Conservation (phyloP, 2,113 vertebrate species). For the Carlito syrichta region DNA sequence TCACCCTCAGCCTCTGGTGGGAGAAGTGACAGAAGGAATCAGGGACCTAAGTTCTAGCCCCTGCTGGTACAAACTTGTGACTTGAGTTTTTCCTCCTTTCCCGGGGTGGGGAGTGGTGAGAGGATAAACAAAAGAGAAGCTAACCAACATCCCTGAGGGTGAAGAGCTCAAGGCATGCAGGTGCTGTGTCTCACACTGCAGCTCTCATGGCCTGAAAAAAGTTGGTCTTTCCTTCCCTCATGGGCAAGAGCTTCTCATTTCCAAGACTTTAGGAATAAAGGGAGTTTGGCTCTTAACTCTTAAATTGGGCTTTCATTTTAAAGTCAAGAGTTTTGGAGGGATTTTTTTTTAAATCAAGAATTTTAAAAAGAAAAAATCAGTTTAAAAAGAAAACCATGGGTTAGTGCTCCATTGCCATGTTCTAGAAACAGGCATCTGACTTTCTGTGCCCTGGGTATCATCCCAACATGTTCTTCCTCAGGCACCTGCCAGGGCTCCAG, state of each 20-base stretch:
- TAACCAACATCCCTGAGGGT: background rate
- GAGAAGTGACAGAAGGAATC: background rate
- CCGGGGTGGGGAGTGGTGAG: background rate
- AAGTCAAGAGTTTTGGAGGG: background rate
- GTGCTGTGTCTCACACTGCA: background rate
- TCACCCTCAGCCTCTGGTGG: background rate
- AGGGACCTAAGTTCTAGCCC: background rate
- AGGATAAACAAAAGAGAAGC: background rate
- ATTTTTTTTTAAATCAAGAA: background rate
- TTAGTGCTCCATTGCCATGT: background rate
- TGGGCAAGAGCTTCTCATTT: background rate
- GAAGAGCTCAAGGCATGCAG: background rate
- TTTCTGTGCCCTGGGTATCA: rapidly evolving
- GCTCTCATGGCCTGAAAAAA: background rate
- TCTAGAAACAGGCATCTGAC: background rate
- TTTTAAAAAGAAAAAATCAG: background rate
- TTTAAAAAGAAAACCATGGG: background rate
- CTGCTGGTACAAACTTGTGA: background rate
- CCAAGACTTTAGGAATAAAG: background rate
- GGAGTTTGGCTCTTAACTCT: background rate
- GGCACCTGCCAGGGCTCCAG: background rate
- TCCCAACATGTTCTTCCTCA: background rate
- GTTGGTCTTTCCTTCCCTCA: background rate
- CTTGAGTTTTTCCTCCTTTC: background rate
- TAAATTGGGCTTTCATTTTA: background rate